phyloP scores from a whole-genome alignment of 2,113 vertebrate species.

The Cariama cristata region DNA sequence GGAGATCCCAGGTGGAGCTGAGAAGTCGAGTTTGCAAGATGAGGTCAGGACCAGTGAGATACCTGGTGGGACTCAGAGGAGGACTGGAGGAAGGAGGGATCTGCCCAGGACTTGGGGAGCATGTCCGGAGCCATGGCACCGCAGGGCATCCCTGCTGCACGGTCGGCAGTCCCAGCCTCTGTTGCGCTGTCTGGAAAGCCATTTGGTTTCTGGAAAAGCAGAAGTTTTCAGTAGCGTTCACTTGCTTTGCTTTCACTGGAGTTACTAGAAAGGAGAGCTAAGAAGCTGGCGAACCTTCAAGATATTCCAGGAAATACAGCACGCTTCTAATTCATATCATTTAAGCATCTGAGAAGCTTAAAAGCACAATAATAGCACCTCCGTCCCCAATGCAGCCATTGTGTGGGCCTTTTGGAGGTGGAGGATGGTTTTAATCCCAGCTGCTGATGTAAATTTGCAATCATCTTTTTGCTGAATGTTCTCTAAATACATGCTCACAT shows the following conservation, averaged over 20 bases:
- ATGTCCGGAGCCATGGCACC: accelerated
- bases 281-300: background rate
- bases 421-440: background rate
- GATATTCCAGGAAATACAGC: background rate
- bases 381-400: background rate
- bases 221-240: background rate
- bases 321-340: background rate
- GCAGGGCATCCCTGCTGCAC: background rate
- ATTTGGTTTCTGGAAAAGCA: accelerated
- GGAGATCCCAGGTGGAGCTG: background rate
- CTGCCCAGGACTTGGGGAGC: background rate
- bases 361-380: conserved; percentile 2
- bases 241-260: background rate
- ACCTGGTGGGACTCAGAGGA: background rate
- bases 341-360: background rate
- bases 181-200: accelerated
- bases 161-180: background rate
- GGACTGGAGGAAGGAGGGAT: background rate
- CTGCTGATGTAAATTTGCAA: background rate
- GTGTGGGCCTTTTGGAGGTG: background rate
- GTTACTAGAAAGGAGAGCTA: background rate
- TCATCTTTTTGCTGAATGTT: background rate
- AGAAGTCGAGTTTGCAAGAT: background rate
- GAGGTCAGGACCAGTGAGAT: background rate
- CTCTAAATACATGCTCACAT: background rate